Evolutionary conservation across 2,888 invertebrate genomes (phyloP).

Genomic region (Rutpela maculata): DNA sequence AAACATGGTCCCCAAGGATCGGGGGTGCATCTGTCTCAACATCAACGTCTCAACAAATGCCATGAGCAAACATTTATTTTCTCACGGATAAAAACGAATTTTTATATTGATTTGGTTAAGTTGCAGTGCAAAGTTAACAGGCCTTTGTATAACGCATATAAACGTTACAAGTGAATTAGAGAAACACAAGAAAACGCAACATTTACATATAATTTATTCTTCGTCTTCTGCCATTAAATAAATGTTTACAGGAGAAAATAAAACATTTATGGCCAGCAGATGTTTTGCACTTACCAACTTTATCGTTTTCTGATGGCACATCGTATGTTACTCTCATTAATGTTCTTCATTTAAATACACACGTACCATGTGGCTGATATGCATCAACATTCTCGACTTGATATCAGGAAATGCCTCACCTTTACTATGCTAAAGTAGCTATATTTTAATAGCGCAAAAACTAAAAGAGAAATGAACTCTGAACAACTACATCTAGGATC

Average conservation of each 20-base stretch:
- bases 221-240: background rate
- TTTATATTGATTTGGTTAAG: no score
- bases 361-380: background rate
- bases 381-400: background rate
- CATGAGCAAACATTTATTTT: no score
- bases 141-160: no score
- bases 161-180: background rate
- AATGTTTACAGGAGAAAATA: slow-evolving; percentile 7
- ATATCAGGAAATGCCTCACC: background rate
- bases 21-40: no score
- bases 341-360: slow-evolving; percentile 3
- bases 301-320: background rate
- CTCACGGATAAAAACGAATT: no score
- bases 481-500: no score
- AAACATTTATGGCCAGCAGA: background rate
- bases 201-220: background rate
- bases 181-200: background rate
- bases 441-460: background rate
- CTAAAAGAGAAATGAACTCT: background rate
- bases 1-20: no score
- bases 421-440: background rate
- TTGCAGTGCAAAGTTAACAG: no score
- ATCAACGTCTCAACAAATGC: no score
- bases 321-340: slow-evolving; percentile 4
- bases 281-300: slow-evolving; percentile 7